These are phyloP conservation scores for Chiridota heheva DNA, from an alignment of 35 echinoderm and acorn worm species.

Conservation along the genomic window DNA sequence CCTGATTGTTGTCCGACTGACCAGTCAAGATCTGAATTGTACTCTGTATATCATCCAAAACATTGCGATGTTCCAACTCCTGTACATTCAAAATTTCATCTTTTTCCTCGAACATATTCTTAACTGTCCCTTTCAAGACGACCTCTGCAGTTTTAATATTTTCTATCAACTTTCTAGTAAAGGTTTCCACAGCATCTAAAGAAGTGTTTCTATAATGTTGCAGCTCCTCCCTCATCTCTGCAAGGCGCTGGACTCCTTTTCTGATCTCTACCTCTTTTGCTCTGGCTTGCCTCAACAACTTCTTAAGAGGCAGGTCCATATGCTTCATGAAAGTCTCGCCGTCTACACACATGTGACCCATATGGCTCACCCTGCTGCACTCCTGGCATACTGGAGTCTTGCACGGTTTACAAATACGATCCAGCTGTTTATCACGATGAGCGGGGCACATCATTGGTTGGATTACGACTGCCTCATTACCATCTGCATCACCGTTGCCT, in stretches of 20 bases:
- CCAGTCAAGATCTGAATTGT: neutral
- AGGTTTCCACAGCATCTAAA: constrained; percentile 9
- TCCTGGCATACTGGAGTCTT: constrained; percentile 36
- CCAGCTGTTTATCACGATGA: constrained; percentile 4
- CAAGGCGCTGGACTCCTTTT: neutral
- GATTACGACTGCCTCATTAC: neutral
- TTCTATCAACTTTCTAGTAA: constrained; percentile 2
- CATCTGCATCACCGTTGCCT: neutral
- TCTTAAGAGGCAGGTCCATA: constrained; percentile 40
- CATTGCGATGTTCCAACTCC: neutral
- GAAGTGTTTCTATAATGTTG: neutral
- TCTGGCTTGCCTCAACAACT: constrained; percentile 18
- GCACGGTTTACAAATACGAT: constrained; percentile 26
- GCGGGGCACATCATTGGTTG: constrained; percentile 3
- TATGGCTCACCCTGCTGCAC: constrained; percentile 3
- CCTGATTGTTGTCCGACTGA: constrained; percentile 14
- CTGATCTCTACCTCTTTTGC: constrained; percentile 13
- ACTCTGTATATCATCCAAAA: constrained; percentile 7
- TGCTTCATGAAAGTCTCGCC: constrained; percentile 33
- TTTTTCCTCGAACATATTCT: constrained; percentile 16
- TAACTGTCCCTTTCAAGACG: neutral
- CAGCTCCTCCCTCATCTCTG: constrained; percentile 19
- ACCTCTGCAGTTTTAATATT: neutral
- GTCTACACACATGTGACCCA: constrained; percentile 38
- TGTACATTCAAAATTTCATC: neutral